phyloP scores from a whole-genome alignment of 2,113 vertebrate genomes.

The Corynorhinus townsendii region DNA sequence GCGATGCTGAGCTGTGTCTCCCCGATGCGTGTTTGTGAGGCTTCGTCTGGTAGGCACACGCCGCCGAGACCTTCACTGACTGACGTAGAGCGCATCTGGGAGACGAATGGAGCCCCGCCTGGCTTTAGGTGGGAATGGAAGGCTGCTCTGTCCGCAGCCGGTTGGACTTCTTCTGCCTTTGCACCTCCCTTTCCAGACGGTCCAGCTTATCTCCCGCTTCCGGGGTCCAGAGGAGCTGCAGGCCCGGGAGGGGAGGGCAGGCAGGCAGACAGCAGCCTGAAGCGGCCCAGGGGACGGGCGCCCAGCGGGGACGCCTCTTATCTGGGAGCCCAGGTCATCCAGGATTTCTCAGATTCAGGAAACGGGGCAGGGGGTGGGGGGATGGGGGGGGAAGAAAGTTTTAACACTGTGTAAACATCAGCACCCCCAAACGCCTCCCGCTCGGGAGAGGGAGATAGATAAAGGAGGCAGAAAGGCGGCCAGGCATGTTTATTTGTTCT shows the following conservation, averaged over 20 bases:
- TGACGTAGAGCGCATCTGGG: conserved; percentile 50
- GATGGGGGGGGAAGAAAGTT: conserved; percentile 91
- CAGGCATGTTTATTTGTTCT: conserved; percentile 82
- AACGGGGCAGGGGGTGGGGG: no score
- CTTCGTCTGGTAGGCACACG: conserved; percentile 38
- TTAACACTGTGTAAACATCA: conserved; percentile 89
- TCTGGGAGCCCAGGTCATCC: conserved; percentile 81
- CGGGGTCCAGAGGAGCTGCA: neutral
- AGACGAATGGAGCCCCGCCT: no score
- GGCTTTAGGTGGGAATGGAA: no score
- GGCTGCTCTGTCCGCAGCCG: no score
- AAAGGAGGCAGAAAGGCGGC: conserved; percentile 77
- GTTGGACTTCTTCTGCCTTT: conserved; percentile 38
- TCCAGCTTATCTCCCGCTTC: neutral
- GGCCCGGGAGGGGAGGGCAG: neutral
- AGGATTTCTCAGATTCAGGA: conserved; percentile 87
- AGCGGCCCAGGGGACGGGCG: neutral
- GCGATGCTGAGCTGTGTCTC: conserved; percentile 13
- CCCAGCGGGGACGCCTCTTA: conserved; percentile 76
- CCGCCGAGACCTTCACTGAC: conserved; percentile 59
- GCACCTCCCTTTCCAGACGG: conserved; percentile 16
- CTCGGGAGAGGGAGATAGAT: conserved; percentile 88
- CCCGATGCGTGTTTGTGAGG: conserved; percentile 25
- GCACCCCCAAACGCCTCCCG: conserved; percentile 80
- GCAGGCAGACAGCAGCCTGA: neutral